These are phyloP conservation scores for Artibeus lituratus DNA, from an alignment of 2,797 vertebrate genomes.

Conservation along the genomic window DNA sequence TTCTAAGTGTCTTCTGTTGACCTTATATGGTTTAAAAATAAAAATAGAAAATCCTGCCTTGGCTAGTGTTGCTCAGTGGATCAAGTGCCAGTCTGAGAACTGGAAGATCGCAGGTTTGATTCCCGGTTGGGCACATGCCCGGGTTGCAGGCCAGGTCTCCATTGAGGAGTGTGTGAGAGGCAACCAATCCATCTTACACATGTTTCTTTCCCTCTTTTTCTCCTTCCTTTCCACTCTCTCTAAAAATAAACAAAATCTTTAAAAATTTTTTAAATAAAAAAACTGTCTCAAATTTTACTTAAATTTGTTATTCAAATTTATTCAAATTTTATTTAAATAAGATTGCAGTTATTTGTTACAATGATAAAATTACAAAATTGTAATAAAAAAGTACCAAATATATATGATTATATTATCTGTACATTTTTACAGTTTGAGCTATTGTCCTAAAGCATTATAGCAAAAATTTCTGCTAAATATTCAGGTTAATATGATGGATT, in stretches of 20 bases:
- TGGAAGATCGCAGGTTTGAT: no score
- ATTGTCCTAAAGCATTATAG: neutral
- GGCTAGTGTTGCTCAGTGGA: no score
- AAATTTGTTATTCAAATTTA: no score
- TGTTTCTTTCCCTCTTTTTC: no score
- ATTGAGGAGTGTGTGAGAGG: no score
- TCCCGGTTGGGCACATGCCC: no score
- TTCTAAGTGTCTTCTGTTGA: slow-evolving; percentile 1
- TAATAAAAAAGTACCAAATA: slow-evolving; percentile 8
- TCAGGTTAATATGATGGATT: neutral
- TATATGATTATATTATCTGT: neutral
- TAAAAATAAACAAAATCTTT: no score
- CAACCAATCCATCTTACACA: no score
- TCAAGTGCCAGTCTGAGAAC: no score
- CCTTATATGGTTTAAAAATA: neutral
- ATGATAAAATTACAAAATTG: neutral
- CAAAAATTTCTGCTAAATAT: slow-evolving; percentile 46
- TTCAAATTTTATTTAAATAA: slow-evolving; percentile 39
- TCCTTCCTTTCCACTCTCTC: no score
- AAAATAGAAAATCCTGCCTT: neutral
- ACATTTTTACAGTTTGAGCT: neutral
- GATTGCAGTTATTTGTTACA: slow-evolving; percentile 10
- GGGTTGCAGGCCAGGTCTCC: no score
- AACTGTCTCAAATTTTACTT: slow-evolving; percentile 7
- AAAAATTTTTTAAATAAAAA: no score